A percentile compares a stretch with the other conserved stretches of the same genome.
phyloP scores from a whole-genome alignment of 2,888 invertebrate genomes.

The Pandemis cinnamomeana region DNA sequence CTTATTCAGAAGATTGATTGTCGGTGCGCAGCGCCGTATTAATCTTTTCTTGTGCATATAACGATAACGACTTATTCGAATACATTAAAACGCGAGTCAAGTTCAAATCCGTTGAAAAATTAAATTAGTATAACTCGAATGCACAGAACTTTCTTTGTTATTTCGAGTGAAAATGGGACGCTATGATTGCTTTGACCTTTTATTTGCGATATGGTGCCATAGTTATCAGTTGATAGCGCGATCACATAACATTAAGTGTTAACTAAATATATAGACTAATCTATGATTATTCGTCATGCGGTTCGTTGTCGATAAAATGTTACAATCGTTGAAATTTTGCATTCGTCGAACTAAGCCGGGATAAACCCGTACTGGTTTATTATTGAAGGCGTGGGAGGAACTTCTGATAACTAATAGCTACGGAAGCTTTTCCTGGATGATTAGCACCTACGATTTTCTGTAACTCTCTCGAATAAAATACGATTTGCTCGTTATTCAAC shows the following conservation, averaged over 20 bases:
- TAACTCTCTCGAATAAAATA: too few species aligned
- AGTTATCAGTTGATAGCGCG: conserved; percentile 14
- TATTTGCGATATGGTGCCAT: conserved; percentile 1
- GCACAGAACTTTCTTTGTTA: background rate
- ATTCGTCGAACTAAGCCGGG: conserved; percentile 13
- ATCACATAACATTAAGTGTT: conserved; percentile 13
- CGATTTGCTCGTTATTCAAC: conserved; percentile 16
- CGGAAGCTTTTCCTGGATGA: background rate
- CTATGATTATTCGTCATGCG: conserved; percentile 15
- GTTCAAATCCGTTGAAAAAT: background rate
- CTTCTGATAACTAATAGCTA: background rate
- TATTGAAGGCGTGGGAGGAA: background rate
- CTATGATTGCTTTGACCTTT: conserved; percentile 20
- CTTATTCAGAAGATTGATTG: conserved; percentile 39
- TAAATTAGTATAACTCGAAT: background rate
- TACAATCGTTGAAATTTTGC: conserved; percentile 6
- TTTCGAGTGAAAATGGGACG: background rate
- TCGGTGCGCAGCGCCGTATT: conserved; percentile 9
- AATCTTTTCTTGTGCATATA: conserved; percentile 27
- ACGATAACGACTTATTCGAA: conserved; percentile 22
- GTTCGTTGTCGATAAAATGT: conserved; percentile 13
- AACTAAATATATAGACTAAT: conserved; percentile 14
- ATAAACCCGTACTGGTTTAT: conserved; percentile 10
- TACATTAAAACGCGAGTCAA: background rate
- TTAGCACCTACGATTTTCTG: background rate